phyloP scores from a whole-genome alignment of 2,113 vertebrate genomes.

The Myotis lucifugus region DNA sequence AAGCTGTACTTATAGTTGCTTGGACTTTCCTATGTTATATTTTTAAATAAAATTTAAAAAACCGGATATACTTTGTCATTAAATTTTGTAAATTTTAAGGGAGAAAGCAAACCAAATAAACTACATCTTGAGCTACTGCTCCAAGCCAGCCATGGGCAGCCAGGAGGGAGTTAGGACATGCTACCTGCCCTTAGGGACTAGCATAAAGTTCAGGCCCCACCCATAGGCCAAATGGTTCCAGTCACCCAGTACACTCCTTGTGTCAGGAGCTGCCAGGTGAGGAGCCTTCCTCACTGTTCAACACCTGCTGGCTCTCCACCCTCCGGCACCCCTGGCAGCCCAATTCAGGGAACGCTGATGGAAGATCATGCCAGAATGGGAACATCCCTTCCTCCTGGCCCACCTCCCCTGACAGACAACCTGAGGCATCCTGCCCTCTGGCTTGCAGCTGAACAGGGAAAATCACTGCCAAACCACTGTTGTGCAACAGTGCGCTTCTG shows the following conservation, averaged over 20 bases:
- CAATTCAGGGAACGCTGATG: background rate
- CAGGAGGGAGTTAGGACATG: background rate
- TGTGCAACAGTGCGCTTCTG: constrained; percentile 19
- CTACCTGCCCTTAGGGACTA: background rate
- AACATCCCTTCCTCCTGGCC: background rate
- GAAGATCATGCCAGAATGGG: background rate
- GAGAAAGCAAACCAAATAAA: background rate
- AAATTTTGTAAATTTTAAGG: constrained; percentile 31
- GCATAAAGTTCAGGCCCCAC: background rate
- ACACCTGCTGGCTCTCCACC: background rate
- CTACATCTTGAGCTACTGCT: background rate
- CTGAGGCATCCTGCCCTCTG: background rate
- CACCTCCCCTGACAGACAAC: constrained; percentile 38
- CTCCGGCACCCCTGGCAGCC: background rate
- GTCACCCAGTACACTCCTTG: background rate
- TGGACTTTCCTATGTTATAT: background rate
- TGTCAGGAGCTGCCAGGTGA: background rate
- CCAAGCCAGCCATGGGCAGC: background rate
- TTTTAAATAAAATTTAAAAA: background rate
- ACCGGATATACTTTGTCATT: background rate
- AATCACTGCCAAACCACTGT: constrained; percentile 29
- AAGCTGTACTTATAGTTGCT: background rate
- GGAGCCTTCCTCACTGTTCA: background rate
- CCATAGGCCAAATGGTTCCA: background rate
- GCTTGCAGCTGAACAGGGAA: constrained; percentile 10